Evolutionary conservation across 2,797 vertebrate species (phyloP).

Genomic region (Euphonia xanthogaster): DNA sequence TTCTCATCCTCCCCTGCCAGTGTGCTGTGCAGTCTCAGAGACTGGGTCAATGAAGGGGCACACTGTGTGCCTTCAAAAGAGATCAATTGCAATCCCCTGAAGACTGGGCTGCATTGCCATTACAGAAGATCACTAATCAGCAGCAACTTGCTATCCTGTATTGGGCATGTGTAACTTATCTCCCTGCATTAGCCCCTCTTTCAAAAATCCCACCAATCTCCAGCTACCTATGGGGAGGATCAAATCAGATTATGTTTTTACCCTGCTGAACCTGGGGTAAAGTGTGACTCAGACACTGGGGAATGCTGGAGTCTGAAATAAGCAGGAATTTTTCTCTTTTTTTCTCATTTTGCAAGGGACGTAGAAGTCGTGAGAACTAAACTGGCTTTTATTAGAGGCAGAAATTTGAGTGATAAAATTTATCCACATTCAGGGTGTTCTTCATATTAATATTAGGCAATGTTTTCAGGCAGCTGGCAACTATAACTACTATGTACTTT

Average conservation of each 20-base stretch:
- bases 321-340: background rate
- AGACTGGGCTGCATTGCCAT: slow-evolving; percentile 6
- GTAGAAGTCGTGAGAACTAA: background rate
- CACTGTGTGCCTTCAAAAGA: slow-evolving; percentile 26
- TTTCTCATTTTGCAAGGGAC: background rate
- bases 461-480: background rate
- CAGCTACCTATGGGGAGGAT: background rate
- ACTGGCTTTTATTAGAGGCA: background rate
- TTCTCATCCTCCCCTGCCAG: background rate
- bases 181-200: background rate
- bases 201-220: background rate
- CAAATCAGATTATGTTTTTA: background rate
- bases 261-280: background rate
- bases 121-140: slow-evolving; percentile 37
- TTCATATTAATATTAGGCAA: background rate
- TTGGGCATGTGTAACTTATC: background rate
- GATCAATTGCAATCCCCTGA: slow-evolving; percentile 37
- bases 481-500: background rate
- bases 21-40: background rate
- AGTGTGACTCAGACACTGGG: background rate
- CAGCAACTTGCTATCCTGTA: background rate
- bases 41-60: slow-evolving; percentile 36
- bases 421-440: background rate
- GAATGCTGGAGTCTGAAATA: background rate
- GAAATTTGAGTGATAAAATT: background rate